Base-by-base conservation (phyloP, 2,797 vertebrate species). In the Spea hammondii region DNA sequence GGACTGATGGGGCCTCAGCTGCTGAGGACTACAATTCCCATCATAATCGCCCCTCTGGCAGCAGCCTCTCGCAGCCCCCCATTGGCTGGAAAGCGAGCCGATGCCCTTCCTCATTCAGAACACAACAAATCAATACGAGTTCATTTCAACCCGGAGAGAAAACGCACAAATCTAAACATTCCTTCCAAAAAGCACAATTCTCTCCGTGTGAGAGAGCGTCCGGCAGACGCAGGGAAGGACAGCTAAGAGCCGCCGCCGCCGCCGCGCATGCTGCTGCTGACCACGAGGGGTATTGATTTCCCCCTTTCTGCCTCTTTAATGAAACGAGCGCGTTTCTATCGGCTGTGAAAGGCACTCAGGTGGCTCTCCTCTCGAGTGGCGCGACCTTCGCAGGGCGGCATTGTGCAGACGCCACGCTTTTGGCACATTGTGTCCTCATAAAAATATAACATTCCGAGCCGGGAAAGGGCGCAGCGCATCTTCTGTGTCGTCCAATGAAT, bases 251-350 rank as follows among this genome's bases (percentile, higher is more conserved):
- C 9, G 0, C 46, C 62, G 50, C 77, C 12, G 68, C 51, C 9
- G 0, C 46, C 62, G 50, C 77, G 62, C 55, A 74, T 14, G 70
- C 53, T 78, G 32, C 50, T 11, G 54, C 44, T 48, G 55, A 51
- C 65, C 74, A 49, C 66, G 54, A n/a, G 10, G 14, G 54, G 10
- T 51, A 74, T 74, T 74, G 77, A 79, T 74, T 79, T 64, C 49
- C 13, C 57, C 71, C 50, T 69, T 17, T 69, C 46, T 32, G 64
- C 66, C 65, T 46, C 66, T 46, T 17, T 79, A 59, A 67, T 74
- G 62, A 79, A 64, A 51, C 69, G 71, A 11, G 48, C 14, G 46
- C 32, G 65, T 55, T 57, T 48, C 47, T n/a, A 8, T 8, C 49
- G 44, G 17, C 13, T 55, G 17, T 77, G 54, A 67, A 12, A 48